These are phyloP conservation scores for Acanthopleura granulata DNA, from an alignment of 2,888 invertebrate species.

Conservation along the genomic window DNA sequence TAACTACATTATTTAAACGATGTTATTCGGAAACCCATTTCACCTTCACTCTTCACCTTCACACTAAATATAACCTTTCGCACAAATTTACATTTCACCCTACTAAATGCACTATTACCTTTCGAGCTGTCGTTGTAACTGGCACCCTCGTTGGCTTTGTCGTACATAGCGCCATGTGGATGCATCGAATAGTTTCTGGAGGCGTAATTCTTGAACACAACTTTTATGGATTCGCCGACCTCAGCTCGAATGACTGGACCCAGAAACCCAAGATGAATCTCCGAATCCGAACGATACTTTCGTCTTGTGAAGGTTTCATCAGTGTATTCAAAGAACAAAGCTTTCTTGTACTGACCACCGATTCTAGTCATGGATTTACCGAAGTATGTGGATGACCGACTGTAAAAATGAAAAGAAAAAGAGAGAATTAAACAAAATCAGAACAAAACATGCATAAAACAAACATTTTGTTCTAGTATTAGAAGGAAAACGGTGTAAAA, in stretches of 20 bases:
- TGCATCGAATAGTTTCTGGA: slow-evolving; percentile 43
- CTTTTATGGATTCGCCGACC: slow-evolving; percentile 43
- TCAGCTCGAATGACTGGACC: slow-evolving; percentile 49
- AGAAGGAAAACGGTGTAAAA: no score
- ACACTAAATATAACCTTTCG: slow-evolving; percentile 17
- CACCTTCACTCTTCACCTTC: background rate
- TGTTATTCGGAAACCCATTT: no score
- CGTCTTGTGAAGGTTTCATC: slow-evolving; percentile 37
- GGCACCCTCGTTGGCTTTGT: slow-evolving; percentile 44
- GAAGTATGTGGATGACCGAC: slow-evolving; percentile 29
- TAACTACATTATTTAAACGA: no score
- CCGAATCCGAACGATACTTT: slow-evolving; percentile 23
- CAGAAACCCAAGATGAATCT: slow-evolving; percentile 42
- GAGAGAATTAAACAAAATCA: no score
- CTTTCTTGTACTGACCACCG: slow-evolving; percentile 20
- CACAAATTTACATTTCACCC: background rate
- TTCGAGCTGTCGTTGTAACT: slow-evolving; percentile 35
- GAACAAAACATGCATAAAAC: no score
- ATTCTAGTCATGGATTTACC: slow-evolving; percentile 2
- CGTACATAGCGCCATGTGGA: slow-evolving; percentile 40
- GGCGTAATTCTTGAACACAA: slow-evolving; percentile 41
- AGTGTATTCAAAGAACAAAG: slow-evolving; percentile 32
- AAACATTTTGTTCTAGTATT: no score
- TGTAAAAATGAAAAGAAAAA: slow-evolving; percentile 26
- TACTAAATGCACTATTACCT: slow-evolving; percentile 4